Evolutionary conservation across 1,140 invertebrate species (phyloP), one percentile per base, ranked within the genome.

Genomic region (Sycophaga agraensis): DNA sequence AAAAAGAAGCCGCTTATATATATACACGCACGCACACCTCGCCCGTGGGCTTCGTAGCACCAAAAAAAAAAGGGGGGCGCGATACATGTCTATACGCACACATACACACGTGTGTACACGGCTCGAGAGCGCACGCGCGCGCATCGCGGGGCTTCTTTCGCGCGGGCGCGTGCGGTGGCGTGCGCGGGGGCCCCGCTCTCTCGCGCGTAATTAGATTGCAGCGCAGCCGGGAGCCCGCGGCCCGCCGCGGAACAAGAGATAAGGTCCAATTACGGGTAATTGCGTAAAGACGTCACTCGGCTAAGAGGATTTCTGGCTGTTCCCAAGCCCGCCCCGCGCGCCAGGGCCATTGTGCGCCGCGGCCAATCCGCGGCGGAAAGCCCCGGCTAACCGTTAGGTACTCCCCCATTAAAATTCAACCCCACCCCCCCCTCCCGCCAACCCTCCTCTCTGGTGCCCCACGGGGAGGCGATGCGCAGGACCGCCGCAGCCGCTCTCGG

Each of bases 261-360:
- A 65, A 67, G 64, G 72, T 72, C 77, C 78, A 80, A 80, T 80
- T 80, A 80, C 73, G 66, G 72, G 67, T 79, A 80, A 79, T 80
- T 80, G 77, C 76, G 77, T 79, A 80, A 79, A 80, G 77, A 80
- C 77, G 78, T 80, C 77, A 79, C 71, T 73, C 66, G 54, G 69
- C 68, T 80, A 78, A 79, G 76, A 77, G 77, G 78, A 80, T 80
- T 80, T 77, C 77, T 67, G 59, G 58, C 67, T 70, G 66, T 67
- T 77, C 76, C 77, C 72, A 73, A 68, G 70, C 71, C 66, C 66
- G 66, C 66, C 70, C 70, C 66, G 57, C n/a, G n/a, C n/a, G n/a
- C n/a, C 39, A 19, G 34, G 11, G 43, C 55, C 55, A 57, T 48
- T 57, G 55, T 57, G 21, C 35, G 57, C 76, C 73, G 69, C 66